Conservation (phyloP, 1,140 invertebrate species). For the Popillia japonica region DNA sequence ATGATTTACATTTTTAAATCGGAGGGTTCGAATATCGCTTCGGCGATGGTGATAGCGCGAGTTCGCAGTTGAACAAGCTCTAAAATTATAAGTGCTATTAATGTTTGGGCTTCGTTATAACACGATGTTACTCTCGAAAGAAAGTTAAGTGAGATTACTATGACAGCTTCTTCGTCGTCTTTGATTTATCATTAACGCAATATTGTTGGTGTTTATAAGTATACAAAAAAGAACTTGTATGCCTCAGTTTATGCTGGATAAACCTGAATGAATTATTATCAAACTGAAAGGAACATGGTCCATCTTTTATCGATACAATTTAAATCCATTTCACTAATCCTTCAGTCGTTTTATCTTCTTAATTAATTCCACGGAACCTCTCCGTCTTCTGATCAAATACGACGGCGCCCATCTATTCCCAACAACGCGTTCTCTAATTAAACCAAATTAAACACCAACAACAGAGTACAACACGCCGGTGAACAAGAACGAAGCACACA, state of each 20-base stretch:
- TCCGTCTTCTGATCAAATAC: not conserved
- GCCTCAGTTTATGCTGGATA: too few species aligned
- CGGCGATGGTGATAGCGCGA: not conserved
- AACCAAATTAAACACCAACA: constrained; percentile 27
- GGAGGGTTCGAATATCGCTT: not conserved
- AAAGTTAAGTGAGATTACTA: not conserved
- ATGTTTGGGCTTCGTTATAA: not conserved
- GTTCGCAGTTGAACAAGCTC: not conserved
- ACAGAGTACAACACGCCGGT: not conserved
- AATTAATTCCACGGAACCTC: not conserved
- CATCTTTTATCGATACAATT: too few species aligned
- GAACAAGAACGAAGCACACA: not conserved
- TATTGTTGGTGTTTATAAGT: too few species aligned
- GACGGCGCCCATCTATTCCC: not conserved
- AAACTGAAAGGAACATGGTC: too few species aligned
- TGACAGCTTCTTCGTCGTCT: too few species aligned
- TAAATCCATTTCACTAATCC: too few species aligned
- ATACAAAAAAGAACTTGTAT: too few species aligned
- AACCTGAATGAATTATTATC: too few species aligned
- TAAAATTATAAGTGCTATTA: not conserved
- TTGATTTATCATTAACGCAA: too few species aligned
- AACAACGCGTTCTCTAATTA: constrained; percentile 21
- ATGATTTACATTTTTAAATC: constrained; percentile 19
- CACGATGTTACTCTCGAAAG: not conserved
- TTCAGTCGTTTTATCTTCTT: not conserved